phyloP scores from a whole-genome alignment of 2,888 invertebrate genomes.

The Morinoia aosen region DNA sequence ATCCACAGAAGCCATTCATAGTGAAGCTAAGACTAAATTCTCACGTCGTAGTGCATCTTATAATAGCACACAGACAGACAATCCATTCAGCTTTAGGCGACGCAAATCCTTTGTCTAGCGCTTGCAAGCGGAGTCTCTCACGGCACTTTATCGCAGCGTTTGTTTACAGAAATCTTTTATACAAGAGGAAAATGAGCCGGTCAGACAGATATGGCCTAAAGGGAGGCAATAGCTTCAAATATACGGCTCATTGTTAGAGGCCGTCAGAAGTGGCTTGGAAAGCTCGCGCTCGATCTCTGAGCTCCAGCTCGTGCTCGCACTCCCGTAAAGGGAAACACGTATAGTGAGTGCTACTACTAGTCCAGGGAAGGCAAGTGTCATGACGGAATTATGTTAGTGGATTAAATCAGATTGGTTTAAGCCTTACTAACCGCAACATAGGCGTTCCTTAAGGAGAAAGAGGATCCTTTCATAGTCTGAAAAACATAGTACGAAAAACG shows the following conservation, averaged over 20 bases:
- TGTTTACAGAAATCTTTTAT: conserved; percentile 28
- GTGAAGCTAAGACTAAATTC: not conserved
- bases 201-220: conserved; percentile 27
- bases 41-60: not conserved
- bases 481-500: too few species aligned
- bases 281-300: not conserved
- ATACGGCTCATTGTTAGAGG: not conserved
- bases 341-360: not conserved
- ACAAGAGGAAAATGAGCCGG: conserved; percentile 22
- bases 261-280: not conserved
- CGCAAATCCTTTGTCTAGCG: conserved; percentile 28
- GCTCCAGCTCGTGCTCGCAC: not conserved
- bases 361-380: not conserved
- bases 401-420: not conserved
- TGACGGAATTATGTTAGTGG: not conserved
- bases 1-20: not conserved
- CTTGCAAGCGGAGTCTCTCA: not conserved
- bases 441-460: too few species aligned
- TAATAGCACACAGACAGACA: not conserved
- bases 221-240: conserved; percentile 28
- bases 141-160: conserved; percentile 1
- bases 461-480: too few species aligned
- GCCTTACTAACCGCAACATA: too few species aligned
- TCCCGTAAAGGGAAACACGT: not conserved
- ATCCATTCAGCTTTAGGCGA: conserved; percentile 24